Conservation (phyloP, 2,113 vertebrate genomes). For the Podarcis raffonei region DNA sequence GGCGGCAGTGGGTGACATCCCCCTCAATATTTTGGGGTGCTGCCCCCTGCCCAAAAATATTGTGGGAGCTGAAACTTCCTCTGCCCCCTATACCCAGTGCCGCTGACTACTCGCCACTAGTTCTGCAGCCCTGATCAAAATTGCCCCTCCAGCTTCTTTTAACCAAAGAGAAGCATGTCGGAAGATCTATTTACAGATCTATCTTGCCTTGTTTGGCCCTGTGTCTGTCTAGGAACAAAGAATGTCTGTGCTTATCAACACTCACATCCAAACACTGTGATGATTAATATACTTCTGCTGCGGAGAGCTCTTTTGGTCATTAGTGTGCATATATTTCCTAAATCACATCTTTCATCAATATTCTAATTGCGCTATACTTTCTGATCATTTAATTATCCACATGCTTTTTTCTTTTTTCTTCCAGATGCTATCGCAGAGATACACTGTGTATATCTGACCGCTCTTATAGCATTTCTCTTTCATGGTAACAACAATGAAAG, state of each 20-base stretch:
- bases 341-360: slow-evolving; percentile 58
- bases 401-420: slow-evolving; percentile 13
- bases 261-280: slow-evolving; percentile 42
- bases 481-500: neutral
- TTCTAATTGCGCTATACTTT: slow-evolving; percentile 58
- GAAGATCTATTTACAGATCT: neutral
- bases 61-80: no score
- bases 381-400: slow-evolving; percentile 65
- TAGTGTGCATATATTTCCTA: slow-evolving; percentile 57
- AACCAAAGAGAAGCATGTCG: neutral
- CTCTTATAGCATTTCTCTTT: neutral
- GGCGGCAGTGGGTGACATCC: no score
- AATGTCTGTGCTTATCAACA: slow-evolving; percentile 44
- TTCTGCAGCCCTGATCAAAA: neutral
- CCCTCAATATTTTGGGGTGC: no score
- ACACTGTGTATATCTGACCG: neutral
- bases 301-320: slow-evolving; percentile 56
- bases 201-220: neutral
- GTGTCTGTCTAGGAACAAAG: neutral
- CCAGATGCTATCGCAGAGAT: slow-evolving; percentile 33
- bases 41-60: no score
- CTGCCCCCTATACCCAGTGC: no score
- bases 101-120: neutral
- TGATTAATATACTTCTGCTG: slow-evolving; percentile 62
- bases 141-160: neutral